phyloP scores from a whole-genome alignment of 1,140 invertebrate species.

The Chironomus striatipennis region DNA sequence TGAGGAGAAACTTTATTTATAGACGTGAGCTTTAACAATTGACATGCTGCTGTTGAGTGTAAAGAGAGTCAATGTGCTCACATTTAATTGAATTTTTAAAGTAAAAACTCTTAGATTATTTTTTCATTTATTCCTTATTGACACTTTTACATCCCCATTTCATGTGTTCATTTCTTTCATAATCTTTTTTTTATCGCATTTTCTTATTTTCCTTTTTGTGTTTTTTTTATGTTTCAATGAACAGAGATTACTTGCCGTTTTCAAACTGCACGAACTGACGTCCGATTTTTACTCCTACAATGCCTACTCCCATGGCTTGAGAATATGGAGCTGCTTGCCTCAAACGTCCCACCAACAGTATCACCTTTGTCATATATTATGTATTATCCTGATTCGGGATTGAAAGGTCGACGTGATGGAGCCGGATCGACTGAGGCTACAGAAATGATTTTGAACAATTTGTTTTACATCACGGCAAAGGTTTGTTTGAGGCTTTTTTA shows the following conservation, averaged over 20 bases:
- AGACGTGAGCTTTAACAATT: too few relatives aligned
- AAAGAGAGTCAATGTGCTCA: too few relatives aligned
- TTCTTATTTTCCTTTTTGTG: not conserved
- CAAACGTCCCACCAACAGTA: constrained; percentile 73
- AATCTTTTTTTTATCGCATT: not conserved
- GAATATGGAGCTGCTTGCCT: constrained; percentile 97
- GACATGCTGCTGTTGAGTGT: too few relatives aligned
- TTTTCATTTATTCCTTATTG: too few relatives aligned
- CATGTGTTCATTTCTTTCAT: too few relatives aligned
- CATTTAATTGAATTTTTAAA: too few relatives aligned
- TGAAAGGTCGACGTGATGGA: constrained; percentile 69
- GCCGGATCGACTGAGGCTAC: constrained; percentile 98
- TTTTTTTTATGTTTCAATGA: constrained; percentile 28
- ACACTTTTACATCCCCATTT: too few relatives aligned
- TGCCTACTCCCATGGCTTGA: constrained; percentile 95
- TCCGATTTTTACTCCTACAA: constrained; percentile 79
- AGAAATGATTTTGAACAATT: constrained; percentile 98
- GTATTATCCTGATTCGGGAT: constrained; percentile 63
- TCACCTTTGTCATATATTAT: constrained; percentile 74
- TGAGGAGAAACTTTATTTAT: too few relatives aligned
- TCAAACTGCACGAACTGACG: constrained; percentile 86
- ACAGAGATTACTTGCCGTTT: constrained; percentile 93
- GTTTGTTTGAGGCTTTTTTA: constrained; percentile 42
- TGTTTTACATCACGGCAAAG: constrained; percentile 96
- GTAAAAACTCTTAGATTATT: too few relatives aligned